Base-by-base conservation (phyloP, 2,888 invertebrate genomes). In the Xylocampa areola region DNA sequence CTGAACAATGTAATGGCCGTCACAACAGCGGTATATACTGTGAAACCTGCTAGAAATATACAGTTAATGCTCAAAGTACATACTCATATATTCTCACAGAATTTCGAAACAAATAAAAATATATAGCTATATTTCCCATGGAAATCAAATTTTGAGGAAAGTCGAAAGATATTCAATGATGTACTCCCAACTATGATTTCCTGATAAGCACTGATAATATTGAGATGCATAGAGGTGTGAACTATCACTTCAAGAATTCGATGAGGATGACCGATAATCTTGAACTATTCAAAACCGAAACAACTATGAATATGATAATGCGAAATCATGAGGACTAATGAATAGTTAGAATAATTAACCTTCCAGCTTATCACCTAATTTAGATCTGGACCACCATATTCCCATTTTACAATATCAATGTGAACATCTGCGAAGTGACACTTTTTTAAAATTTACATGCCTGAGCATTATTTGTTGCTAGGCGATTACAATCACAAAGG, bases 261-360 rank as follows among this genome's bases (percentile, higher is more conserved):
- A 45, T 40, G 52, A 60, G 76, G 60, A 76, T 41, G n/a, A 59
- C 47, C 0, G 37, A 60, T 69, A 41, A 62, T 59, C 64, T 73
- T 54, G 47, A 66, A 66, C 52, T 60, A 51, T 68, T 50, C 59
- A 70, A 51, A 61, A 62, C 48, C 59, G 60, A 73, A 51, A 58
- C 55, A 39, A 45, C 23, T 53, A 51, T 62, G 58, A 71, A 55
- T 51, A 55, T 63, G 65, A 68, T 63, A 58, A 50, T 59, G 52
- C 48, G 54, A 36, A 61, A 68, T 30, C 41, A 41, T 55, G 65
- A 70, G 55, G 59, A 58, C 29, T 59, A 68, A 63, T 61, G 48
- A 68, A 52, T 74, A 68, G 55, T 73, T 76, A 64, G 57, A 67
- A 58, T 73, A 36, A 66, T 57, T 73, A 57, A 43, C 48, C 58